Conservation (phyloP, 92 coral and sea anemone genomes). For the Heteractis magnifica region DNA sequence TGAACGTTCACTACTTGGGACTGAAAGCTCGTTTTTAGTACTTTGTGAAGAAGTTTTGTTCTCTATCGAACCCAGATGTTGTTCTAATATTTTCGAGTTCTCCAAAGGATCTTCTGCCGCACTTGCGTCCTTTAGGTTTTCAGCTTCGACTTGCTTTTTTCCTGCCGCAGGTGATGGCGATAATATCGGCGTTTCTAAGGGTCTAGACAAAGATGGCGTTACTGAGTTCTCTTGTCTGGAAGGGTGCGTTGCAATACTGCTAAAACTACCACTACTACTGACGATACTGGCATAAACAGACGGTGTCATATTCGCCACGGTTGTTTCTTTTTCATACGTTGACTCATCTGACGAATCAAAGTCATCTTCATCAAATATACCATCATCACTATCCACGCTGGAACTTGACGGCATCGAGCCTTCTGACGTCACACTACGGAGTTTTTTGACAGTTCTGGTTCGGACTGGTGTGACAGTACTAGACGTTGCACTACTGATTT, state of each 20-base stretch:
- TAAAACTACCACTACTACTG: slow-evolving; percentile 16
- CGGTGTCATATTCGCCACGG: not conserved
- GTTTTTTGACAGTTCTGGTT: not conserved
- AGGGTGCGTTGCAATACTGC: slow-evolving; percentile 19
- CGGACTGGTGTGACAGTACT: slow-evolving; percentile 11
- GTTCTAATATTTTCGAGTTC: not conserved
- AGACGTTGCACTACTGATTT: slow-evolving; percentile 17
- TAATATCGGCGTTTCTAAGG: not conserved
- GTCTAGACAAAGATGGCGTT: not conserved
- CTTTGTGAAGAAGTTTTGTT: not conserved
- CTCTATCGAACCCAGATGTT: not conserved
- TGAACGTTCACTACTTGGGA: not conserved
- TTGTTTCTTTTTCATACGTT: slow-evolving; percentile 15
- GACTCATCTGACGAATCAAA: slow-evolving; percentile 28
- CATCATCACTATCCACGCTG: slow-evolving; percentile 34
- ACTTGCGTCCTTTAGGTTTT: not conserved
- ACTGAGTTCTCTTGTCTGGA: not conserved
- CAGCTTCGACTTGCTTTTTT: not conserved
- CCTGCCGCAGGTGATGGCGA: not conserved
- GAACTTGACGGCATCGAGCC: slow-evolving; percentile 31
- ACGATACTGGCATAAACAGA: slow-evolving; percentile 1
- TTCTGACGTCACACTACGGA: not conserved
- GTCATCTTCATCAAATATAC: slow-evolving; percentile 18
- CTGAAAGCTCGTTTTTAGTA: not conserved
- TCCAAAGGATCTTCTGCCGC: not conserved